These are phyloP conservation scores for Trichonephila inaurata DNA, from an alignment of 1,140 invertebrate species.

Conservation along the genomic window DNA sequence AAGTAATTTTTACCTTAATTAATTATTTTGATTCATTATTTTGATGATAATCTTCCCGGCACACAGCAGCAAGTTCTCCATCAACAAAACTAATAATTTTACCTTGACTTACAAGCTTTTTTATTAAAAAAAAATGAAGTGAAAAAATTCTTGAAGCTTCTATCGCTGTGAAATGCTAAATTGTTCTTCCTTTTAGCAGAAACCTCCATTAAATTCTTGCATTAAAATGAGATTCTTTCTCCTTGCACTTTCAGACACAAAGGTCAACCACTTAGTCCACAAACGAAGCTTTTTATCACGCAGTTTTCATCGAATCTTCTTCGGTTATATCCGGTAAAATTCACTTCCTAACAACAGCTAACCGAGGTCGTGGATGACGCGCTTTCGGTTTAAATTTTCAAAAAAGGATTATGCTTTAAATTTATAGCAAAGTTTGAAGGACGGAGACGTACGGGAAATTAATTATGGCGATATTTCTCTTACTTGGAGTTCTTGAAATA, in stretches of 20 bases:
- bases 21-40: not conserved
- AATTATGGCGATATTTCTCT: not conserved
- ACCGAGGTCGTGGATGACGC: not conserved
- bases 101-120: not conserved
- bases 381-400: not conserved
- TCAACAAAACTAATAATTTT: not conserved
- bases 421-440: slow-evolving; percentile 8
- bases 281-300: slow-evolving; percentile 1
- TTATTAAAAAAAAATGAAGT: not conserved
- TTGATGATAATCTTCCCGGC: not conserved
- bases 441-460: not conserved
- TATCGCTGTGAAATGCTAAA: not conserved
- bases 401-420: not conserved
- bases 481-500: not conserved
- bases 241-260: slow-evolving; percentile 35
- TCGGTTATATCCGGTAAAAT: not conserved
- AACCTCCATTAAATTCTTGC: slow-evolving; percentile 36
- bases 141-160: not conserved
- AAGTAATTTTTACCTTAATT: not conserved
- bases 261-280: slow-evolving; percentile 49
- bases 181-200: slow-evolving; percentile 5
- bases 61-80: not conserved
- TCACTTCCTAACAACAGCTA: not conserved
- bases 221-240: slow-evolving; percentile 44
- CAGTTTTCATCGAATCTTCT: slow-evolving; percentile 10